Evolutionary conservation across 2,888 invertebrate species (phyloP), one percentile per base, ranked within the genome.

Genomic region (Cryptus armator): DNA sequence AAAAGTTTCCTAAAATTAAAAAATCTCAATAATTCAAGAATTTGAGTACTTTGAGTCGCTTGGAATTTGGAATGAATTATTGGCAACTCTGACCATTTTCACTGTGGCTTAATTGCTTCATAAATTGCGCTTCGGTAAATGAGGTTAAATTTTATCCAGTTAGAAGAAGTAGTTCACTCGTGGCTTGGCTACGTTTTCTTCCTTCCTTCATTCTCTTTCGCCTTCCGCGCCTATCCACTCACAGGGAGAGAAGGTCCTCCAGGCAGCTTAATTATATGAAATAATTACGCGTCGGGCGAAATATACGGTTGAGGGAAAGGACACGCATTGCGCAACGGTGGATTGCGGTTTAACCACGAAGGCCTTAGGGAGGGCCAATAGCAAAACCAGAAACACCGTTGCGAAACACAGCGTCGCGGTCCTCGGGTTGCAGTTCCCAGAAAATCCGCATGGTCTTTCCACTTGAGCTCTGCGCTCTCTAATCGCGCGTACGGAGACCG

Each of bases 221-320:
- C 14, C 19, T 56, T 19, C 10, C 56, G 19, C 56, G 43, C 32
- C 16, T 64, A 56, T 56, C 24, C 72, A 12, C 62, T 32, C 1
- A 29, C 46, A 43, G 24, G 56, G 9, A 19, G 37, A 9, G 37
- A 37, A 37, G 44, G 43, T 53, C 43, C 72, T 67, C 81, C 67
- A 80, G 71, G 78, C 75, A 86, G 88, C 88, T 91, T 91, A 91
- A 91, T 91, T 91, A 90, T 89, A 89, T 89, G 87, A 91, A 91
- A 91, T 91, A 91, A 91, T 91, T 90, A 88, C 86, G 85, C 86
- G 86, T 87, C 87, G 85, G 85, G 84, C 83, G 86, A 86, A 87
- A 89, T 87, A 87, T 86, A 89, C 84, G 87, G 51, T 70, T 79
- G 59, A 72, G 83, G 81, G 86, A 86, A 87, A 86, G 87, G 86